phyloP scores from a whole-genome alignment of 2,797 vertebrate genomes.

The Lepus townsendii region DNA sequence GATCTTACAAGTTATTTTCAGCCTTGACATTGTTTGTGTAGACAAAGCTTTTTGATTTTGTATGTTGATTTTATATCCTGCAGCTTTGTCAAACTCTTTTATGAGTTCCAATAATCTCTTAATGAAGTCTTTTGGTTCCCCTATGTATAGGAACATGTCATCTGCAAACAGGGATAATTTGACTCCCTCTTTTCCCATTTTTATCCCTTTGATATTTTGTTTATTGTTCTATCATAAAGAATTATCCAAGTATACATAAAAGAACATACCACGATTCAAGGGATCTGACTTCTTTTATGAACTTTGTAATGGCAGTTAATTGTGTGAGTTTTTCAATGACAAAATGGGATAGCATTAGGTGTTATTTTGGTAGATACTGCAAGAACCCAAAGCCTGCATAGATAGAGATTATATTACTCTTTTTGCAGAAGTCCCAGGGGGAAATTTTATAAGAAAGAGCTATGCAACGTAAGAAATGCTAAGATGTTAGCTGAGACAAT shows the following conservation, averaged over 20 bases:
- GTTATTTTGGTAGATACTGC: neutral
- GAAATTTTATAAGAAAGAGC: neutral
- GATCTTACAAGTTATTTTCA: too few species aligned
- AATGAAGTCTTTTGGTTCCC: too few species aligned
- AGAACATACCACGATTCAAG: neutral
- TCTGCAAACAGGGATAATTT: too few species aligned
- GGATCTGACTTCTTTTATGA: constrained; percentile 10
- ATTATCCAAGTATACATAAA: neutral
- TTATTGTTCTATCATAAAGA: neutral
- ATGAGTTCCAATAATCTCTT: too few species aligned
- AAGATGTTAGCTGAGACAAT: neutral
- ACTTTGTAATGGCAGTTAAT: neutral
- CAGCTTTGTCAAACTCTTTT: too few species aligned
- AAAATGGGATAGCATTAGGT: neutral
- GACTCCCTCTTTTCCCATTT: too few species aligned
- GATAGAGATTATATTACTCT: neutral
- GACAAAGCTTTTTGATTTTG: too few species aligned
- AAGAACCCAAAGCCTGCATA: neutral
- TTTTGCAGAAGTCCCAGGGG: neutral
- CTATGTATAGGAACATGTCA: too few species aligned
- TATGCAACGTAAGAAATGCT: neutral
- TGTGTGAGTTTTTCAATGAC: neutral
- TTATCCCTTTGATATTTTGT: too few species aligned
- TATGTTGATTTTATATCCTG: too few species aligned
- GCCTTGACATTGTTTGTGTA: too few species aligned